A percentile compares a stretch with the other conserved stretches of the same genome.
Evolutionary conservation across 2,113 vertebrate genomes (phyloP).

Genomic region (rabbit (Oryctolagus cuniculus)): mOryCun1.1 NC_091438.1:10111001-10111500

Average conservation of each 20-base stretch:
- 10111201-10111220: not conserved
- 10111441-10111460: not conserved
- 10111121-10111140: no score
- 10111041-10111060: no score
- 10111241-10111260: not conserved
- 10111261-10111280: no score
- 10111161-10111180: no score
- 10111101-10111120: no score
- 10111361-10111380: not conserved
- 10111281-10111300: not conserved
- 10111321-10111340: not conserved
- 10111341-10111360: not conserved
- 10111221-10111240: not conserved
- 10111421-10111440: fast-evolving
- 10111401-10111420: not conserved
- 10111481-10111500: not conserved
- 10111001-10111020: no score
- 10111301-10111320: fast-evolving
- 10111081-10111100: no score
- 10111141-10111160: no score
- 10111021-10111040: no score
- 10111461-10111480: not conserved
- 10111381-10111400: not conserved
- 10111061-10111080: no score
- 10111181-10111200: not conserved